Conservation (phyloP, 2,113 vertebrate genomes). For the Eretmochelys imbricata region DNA sequence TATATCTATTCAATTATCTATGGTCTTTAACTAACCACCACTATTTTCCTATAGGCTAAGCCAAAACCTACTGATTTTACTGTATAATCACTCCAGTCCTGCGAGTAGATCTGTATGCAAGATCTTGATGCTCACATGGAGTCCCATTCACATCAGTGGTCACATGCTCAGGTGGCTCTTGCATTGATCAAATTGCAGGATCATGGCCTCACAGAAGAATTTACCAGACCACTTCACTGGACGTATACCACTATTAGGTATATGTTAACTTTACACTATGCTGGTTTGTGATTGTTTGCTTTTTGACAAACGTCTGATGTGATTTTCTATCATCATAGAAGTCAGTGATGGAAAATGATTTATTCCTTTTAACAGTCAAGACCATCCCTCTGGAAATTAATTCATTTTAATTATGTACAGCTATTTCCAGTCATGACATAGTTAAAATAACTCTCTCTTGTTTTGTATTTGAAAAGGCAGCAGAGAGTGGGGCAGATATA, state of each 20-base stretch:
- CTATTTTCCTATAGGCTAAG: background rate
- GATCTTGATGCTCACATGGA: background rate
- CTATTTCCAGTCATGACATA: background rate
- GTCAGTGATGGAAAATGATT: background rate
- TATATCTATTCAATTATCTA: background rate
- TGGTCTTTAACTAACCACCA: background rate
- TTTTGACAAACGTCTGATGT: background rate
- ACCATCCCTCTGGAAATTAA: background rate
- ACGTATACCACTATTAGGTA: background rate
- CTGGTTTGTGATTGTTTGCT: background rate
- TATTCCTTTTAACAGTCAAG: background rate
- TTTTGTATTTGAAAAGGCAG: conserved; percentile 41
- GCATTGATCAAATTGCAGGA: background rate
- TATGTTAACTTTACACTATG: background rate
- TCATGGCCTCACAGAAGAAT: background rate
- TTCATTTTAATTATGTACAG: background rate
- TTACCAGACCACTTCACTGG: background rate
- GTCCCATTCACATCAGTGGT: background rate
- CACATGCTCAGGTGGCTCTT: background rate
- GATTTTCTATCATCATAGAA: background rate
- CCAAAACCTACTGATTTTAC: background rate
- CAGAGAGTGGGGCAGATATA: conserved; percentile 68
- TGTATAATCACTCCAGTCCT: background rate
- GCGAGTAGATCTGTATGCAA: background rate
- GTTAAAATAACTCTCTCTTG: background rate